Evolutionary conservation across 2,797 vertebrate genomes (phyloP).

Genomic region (Acipenser oxyrinchus): DNA sequence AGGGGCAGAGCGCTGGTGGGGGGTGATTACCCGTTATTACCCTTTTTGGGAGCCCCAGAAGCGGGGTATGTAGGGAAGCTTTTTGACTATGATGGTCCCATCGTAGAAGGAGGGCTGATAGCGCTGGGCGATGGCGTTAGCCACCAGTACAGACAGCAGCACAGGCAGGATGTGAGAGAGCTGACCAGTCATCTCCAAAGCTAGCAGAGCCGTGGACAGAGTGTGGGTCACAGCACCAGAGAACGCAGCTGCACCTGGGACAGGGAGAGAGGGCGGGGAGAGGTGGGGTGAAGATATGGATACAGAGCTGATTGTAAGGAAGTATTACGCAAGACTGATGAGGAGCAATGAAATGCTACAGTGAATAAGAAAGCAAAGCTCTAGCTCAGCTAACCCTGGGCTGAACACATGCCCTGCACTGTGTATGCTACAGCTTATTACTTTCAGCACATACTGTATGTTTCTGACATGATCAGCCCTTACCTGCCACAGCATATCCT

Average conservation of each 20-base stretch:
- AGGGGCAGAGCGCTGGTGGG: neutral
- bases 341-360: neutral
- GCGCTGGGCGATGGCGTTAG: constrained; percentile 71
- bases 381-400: neutral
- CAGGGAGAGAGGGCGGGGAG: neutral
- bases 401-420: neutral
- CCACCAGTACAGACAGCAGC: constrained; percentile 70
- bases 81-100: constrained; percentile 76
- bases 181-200: constrained; percentile 80
- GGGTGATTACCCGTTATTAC: constrained; percentile 35
- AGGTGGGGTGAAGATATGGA: too few species aligned
- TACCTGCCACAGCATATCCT: constrained; percentile 84
- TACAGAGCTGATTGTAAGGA: too few species aligned
- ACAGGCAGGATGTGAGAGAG: constrained; percentile 67
- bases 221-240: constrained; percentile 81
- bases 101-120: constrained; percentile 84
- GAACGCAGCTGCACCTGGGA: constrained; percentile 78
- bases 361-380: neutral
- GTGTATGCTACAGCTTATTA: neutral
- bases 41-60: constrained; percentile 51
- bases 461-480: constrained; percentile 21
- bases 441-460: constrained; percentile 12
- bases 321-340: too few species aligned
- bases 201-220: constrained; percentile 79
- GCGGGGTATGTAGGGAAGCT: constrained; percentile 75